Evolutionary conservation across 2,113 vertebrate species (phyloP).

Genomic region (Propithecus coquereli): DNA sequence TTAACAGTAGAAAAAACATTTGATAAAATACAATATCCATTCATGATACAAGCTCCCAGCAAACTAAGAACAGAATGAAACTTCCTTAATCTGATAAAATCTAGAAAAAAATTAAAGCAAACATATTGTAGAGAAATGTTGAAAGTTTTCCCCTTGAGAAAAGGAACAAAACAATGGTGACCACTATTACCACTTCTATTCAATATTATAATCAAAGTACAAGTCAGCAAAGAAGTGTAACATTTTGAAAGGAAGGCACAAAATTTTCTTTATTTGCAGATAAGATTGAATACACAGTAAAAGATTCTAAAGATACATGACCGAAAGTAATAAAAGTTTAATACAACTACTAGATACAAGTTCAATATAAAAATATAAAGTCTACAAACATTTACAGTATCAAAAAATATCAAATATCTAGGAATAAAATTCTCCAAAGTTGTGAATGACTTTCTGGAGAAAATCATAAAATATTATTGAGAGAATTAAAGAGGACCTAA

Average conservation of each 20-base stretch:
- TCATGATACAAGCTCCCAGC: constrained; percentile 16
- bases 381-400: not conserved
- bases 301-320: not conserved
- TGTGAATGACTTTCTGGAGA: not conserved
- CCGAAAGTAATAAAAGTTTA: not conserved
- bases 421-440: not conserved
- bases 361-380: not conserved
- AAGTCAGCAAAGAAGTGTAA: not conserved
- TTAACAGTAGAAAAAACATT: constrained; percentile 10
- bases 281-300: not conserved
- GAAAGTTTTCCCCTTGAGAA: not conserved
- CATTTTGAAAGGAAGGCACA: not conserved
- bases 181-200: constrained; percentile 18
- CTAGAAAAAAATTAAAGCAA: constrained; percentile 4
- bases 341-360: not conserved
- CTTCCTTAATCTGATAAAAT: not conserved
- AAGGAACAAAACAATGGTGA: not conserved
- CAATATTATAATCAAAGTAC: not conserved
- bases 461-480: not conserved
- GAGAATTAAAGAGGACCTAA: constrained; percentile 10
- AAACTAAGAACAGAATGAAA: constrained; percentile 27
- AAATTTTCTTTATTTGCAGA: not conserved
- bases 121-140: constrained; percentile 17
- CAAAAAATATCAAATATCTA: not conserved
- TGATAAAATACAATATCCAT: constrained; percentile 18